phyloP scores from a whole-genome alignment of 2,113 vertebrate genomes.

The Plecotus auritus region DNA sequence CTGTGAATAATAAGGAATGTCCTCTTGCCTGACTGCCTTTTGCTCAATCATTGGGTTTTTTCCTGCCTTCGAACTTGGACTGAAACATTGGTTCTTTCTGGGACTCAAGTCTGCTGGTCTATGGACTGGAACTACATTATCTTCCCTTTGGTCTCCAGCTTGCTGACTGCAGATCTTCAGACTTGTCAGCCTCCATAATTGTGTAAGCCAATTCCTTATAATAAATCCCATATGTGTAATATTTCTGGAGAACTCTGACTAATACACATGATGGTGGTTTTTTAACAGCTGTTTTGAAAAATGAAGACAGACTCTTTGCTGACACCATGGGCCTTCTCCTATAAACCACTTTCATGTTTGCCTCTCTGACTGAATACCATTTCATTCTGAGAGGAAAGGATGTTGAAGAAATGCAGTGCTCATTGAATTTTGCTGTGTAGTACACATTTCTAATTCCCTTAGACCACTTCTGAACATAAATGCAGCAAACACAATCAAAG shows the following conservation, averaged over 20 bases:
- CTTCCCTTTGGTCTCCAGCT: neutral
- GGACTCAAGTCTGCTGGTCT: neutral
- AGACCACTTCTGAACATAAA: neutral
- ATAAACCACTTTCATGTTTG: neutral
- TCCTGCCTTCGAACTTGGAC: neutral
- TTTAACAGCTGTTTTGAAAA: conserved; percentile 25
- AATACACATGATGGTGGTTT: neutral
- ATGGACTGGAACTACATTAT: neutral
- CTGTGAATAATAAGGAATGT: neutral
- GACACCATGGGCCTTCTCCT: neutral
- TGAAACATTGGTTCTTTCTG: neutral
- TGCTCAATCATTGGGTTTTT: neutral
- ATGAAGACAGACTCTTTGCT: conserved; percentile 7
- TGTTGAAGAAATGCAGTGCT: neutral
- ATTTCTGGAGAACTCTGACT: neutral
- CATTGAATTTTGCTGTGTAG: neutral
- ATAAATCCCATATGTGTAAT: neutral
- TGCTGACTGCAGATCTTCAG: neutral
- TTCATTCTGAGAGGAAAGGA: neutral
- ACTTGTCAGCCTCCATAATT: neutral
- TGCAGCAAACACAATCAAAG: conserved; percentile 1
- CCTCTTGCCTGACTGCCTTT: neutral
- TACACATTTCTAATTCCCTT: neutral
- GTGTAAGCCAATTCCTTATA: neutral
- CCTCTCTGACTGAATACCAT: neutral